Conservation (phyloP, 2,888 invertebrate genomes). For the Pandemis corylana region DNA sequence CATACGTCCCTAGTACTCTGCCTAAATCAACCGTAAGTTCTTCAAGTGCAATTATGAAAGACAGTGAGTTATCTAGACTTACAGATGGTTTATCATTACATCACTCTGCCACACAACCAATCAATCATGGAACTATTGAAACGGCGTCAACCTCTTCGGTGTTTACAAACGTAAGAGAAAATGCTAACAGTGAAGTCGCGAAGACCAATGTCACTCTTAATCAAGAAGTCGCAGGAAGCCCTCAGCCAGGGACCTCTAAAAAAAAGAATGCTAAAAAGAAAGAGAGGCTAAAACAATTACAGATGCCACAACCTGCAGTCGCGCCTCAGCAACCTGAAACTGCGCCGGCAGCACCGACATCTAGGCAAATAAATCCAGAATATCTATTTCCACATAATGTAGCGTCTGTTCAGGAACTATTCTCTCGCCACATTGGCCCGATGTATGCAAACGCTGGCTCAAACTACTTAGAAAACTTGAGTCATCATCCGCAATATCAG, state of each 20-base stretch:
- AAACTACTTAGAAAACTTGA: constrained; percentile 72
- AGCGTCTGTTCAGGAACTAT: constrained; percentile 63
- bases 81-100: constrained; percentile 28
- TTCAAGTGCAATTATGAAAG: constrained; percentile 13
- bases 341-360: constrained; percentile 46
- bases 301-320: constrained; percentile 54
- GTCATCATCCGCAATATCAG: constrained; percentile 72
- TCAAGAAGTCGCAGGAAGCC: constrained; percentile 49
- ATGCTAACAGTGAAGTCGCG: constrained; percentile 51
- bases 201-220: constrained; percentile 53
- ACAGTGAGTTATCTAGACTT: constrained; percentile 24
- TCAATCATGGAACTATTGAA: background rate
- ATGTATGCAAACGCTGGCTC: constrained; percentile 66
- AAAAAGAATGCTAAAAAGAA: constrained; percentile 68
- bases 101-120: constrained; percentile 5
- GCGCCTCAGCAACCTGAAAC: constrained; percentile 46
- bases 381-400: constrained; percentile 40
- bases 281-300: constrained; percentile 62
- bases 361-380: constrained; percentile 45
- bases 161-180: constrained; percentile 46
- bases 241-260: constrained; percentile 50
- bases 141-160: constrained; percentile 10
- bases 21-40: constrained; percentile 4
- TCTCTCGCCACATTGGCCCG: constrained; percentile 62
- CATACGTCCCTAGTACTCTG: constrained; percentile 8